phyloP scores from a whole-genome alignment of 2,888 invertebrate species.

The Lissocephala sabroskyi region DNA sequence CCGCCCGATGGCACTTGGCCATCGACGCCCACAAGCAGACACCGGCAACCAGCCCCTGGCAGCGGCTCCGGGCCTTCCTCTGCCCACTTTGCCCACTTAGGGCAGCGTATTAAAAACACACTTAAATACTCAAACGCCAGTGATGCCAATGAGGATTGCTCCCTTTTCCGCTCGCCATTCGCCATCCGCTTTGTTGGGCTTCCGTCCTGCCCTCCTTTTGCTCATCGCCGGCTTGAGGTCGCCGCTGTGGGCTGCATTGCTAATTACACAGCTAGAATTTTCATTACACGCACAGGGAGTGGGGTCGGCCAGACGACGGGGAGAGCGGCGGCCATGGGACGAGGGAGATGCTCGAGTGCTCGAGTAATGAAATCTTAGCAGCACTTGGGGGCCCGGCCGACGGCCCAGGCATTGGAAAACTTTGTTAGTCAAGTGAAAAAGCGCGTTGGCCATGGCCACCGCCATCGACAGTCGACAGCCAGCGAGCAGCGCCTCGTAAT shows the following conservation, averaged over 20 bases:
- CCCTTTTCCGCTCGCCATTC: background rate
- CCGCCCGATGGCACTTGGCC: background rate
- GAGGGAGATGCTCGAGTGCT: conserved; percentile 36
- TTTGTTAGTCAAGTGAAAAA: background rate
- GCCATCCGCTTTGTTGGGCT: no score
- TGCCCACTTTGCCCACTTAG: conserved; percentile 28
- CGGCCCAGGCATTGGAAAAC: background rate
- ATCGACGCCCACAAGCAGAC: background rate
- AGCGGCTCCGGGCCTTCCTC: no score
- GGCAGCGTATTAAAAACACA: conserved; percentile 42
- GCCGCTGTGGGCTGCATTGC: conserved; percentile 33
- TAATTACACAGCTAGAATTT: conserved; percentile 51
- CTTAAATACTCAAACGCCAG: conserved; percentile 31
- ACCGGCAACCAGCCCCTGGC: conserved; percentile 9
- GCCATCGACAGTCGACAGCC: background rate
- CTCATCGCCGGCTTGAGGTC: background rate
- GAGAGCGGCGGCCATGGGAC: no score
- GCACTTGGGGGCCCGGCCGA: conserved; percentile 2
- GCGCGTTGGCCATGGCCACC: background rate
- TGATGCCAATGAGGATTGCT: conserved; percentile 12
- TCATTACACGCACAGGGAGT: conserved; percentile 23
- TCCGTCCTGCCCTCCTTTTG: background rate
- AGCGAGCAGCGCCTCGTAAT: conserved; percentile 20
- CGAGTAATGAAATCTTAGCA: conserved; percentile 57
- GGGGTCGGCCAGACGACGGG: conserved; percentile 1